phyloP scores from a whole-genome alignment of 2,888 invertebrate species.

The Cremastinae sp. region DNA sequence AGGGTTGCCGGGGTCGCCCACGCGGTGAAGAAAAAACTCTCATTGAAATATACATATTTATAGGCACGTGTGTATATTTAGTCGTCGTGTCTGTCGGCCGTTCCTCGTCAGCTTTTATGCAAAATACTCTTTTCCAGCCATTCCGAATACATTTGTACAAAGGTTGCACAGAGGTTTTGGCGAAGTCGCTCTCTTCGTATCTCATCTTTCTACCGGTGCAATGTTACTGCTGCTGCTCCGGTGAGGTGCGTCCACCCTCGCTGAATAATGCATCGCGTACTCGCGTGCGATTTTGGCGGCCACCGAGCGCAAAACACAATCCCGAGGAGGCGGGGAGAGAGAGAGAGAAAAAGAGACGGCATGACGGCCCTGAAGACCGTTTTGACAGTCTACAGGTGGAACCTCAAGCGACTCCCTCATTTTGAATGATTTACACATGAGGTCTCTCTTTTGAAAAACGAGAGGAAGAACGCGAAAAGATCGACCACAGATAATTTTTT shows the following conservation, averaged over 20 bases:
- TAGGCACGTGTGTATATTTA: background rate
- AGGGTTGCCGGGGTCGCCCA: conserved; percentile 46
- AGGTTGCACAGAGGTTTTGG: conserved; percentile 58
- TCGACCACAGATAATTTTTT: too few relatives aligned
- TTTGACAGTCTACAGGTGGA: conserved; percentile 76
- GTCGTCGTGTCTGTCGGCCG: conserved; percentile 56
- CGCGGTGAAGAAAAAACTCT: conserved; percentile 48
- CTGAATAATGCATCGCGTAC: conserved; percentile 75
- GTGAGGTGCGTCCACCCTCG: conserved; percentile 57
- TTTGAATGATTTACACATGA: conserved; percentile 75
- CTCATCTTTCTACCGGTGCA: conserved; percentile 42
- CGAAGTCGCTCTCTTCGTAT: conserved; percentile 44
- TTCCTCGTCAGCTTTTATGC: conserved; percentile 73
- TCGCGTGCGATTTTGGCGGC: conserved; percentile 70
- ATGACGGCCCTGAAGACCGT: conserved; percentile 59
- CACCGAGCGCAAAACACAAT: conserved; percentile 68
- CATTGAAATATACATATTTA: conserved; percentile 35
- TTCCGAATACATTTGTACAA: conserved; percentile 13
- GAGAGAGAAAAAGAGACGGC: conserved; percentile 41
- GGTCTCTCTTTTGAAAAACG: conserved; percentile 30
- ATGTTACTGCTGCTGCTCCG: too few relatives aligned
- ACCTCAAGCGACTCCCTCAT: conserved; percentile 72
- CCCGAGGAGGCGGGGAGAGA: too few relatives aligned
- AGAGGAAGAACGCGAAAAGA: background rate
- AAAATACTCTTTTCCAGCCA: conserved; percentile 61